Percentiles rank a stretch among this genome's conserved stretches.
Conservation (phyloP, 2,797 vertebrate genomes). For the Silurus lanzhouensis region DNA sequence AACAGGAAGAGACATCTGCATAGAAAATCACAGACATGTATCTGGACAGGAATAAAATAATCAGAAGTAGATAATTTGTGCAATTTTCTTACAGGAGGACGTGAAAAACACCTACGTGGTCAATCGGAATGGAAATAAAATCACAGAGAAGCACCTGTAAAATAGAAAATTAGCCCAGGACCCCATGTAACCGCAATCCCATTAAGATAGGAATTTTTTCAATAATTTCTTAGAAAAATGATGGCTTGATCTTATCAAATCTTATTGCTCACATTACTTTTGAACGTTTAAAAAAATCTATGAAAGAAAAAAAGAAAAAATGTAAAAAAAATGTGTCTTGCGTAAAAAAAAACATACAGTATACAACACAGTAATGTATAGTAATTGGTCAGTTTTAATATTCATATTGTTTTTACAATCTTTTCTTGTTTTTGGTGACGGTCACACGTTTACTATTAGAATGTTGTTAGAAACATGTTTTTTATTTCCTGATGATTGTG, state of each 20-base stretch:
- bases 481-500: background rate
- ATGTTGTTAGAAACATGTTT: background rate
- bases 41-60: background rate
- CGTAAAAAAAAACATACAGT: too few relatives aligned
- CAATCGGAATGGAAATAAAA: background rate
- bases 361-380: too few relatives aligned
- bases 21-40: conserved; percentile 1
- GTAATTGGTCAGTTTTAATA: too few relatives aligned
- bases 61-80: background rate
- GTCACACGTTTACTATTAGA: background rate
- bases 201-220: background rate
- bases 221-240: background rate
- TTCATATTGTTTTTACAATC: background rate
- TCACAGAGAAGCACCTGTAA: background rate
- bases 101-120: background rate
- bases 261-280: background rate
- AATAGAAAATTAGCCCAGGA: background rate
- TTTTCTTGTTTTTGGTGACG: background rate
- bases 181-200: background rate
- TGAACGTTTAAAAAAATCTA: too few relatives aligned
- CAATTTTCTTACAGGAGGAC: background rate
- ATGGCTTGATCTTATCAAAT: background rate
- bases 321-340: too few relatives aligned
- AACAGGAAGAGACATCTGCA: background rate
- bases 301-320: too few relatives aligned